Base-by-base conservation (phyloP, 2,888 invertebrate species). In the Toxonevra muliebris region DNA sequence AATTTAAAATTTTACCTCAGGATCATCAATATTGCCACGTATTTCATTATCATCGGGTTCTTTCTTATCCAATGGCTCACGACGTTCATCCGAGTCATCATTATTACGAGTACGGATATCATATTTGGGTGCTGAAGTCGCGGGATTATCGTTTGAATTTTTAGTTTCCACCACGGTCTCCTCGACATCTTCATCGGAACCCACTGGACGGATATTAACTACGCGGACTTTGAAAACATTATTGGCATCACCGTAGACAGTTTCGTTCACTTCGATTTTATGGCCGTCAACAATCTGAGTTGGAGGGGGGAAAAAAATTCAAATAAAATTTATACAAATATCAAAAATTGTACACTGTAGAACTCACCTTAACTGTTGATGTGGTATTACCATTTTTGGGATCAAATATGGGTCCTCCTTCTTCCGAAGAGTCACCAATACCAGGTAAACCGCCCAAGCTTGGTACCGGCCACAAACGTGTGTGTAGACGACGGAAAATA, bases 251-350 rank as follows among this genome's bases (percentile, higher is more conserved):
- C 84, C 84, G 75, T 86, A 88, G n/a, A 86, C 85, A 8, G 88
- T 88, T 76, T 88, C 87, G 76, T 88, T 88, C 66, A 88, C 84
- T 72, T 87, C 88, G 69, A 88, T 86, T 62, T 86, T 84, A 76
- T 88, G 88, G 42, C 88, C 88, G 76, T 87, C 83, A 75, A 88
- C 86, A 65, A 88, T 75, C 88, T 88, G 40, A 1, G 15, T 11
- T 45, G 11, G 15, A 58, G 11, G 17, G 17, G 30, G n/a, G 13
- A 42, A 17, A 57, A 43, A 40, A 1, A 20, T 40, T 48, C 43
- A 12, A 9, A 40, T 41, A 0, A 11, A 43, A 30, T 17, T 17
- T 2, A 2, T 13, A 1, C 13, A 45, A 1, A n/a, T 17, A 40
- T n/a, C 4, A 4, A 1, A 50, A 20, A 30, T 13, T 2, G 1